Base-by-base conservation (phyloP, 2,888 invertebrate species). In the Drosophila hamatofila region DNA sequence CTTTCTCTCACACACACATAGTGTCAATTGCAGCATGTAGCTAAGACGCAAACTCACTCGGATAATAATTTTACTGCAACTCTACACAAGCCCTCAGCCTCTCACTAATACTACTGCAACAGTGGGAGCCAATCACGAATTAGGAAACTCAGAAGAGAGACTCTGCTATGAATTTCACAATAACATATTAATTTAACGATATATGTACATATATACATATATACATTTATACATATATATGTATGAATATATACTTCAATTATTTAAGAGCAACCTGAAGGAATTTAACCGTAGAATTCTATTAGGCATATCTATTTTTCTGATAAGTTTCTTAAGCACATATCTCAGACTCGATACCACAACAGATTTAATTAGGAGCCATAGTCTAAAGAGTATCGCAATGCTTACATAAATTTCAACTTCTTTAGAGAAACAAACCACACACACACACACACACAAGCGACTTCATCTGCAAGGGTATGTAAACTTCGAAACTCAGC, bases 401-500 rank as follows among this genome's bases (percentile, higher is more conserved):
- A 7, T n/a, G 7, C n/a, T 3, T n/a, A 16, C 37, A 21, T 14
- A 12, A 14, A 2, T 16, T 23, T 12, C n/a, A 25, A n/a, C 25
- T 16, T 16, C 25, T 25, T 25, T 46, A 9, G 2, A 1, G 9
- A n/a, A 30, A 6, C 27, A 48, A 6, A 12, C 18, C 6, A n/a
- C 27, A 23, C 21, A n/a, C n/a, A 9, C n/a, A 2, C 27, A 2
- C n/a, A 18, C 27, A 25, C 25, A 14, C 18, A 14, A 7, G 1
- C 18, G 2, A 21, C 1, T 1, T 0, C 12, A 11, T 11, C 52
- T n/a, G 37, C 37, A 7, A 54, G 52, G 52, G 52, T 54, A 54
- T 54, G 11, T 37, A 2, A 54, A n/a, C 37, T 54, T 54, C 52
- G 52, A 37, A 55, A 14, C 54, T 55, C 39, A 18, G 7, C 25